Conservation (phyloP, 2,113 vertebrate species). For the Hydrolagus affinis region DNA sequence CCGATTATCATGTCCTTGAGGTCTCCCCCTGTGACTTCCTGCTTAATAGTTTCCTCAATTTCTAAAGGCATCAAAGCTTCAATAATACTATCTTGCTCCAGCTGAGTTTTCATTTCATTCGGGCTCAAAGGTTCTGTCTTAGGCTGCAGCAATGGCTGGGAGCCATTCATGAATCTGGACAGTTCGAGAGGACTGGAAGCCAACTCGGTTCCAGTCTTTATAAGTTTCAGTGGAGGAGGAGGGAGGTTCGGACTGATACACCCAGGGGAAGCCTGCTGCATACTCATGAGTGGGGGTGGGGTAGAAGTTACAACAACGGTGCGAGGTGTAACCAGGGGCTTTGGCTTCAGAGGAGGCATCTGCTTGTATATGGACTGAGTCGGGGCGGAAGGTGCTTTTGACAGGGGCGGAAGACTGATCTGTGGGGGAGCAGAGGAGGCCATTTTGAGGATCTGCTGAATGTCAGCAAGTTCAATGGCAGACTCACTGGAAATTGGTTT, state of each 20-base stretch:
- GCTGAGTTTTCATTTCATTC: constrained; percentile 56
- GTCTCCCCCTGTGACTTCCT: constrained; percentile 71
- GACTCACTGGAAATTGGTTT: constrained; percentile 63
- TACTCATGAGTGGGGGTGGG: constrained; percentile 74
- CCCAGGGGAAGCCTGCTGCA: constrained; percentile 86
- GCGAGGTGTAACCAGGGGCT: constrained; percentile 77
- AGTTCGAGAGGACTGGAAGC: constrained; percentile 50
- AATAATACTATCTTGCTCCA: constrained; percentile 68
- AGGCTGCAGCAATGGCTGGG: constrained; percentile 48
- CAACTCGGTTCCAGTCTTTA: constrained; percentile 61
- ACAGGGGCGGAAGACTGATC: constrained; percentile 74
- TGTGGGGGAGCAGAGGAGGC: constrained; percentile 72
- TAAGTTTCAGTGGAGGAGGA: constrained; percentile 62
- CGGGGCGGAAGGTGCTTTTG: constrained; percentile 67
- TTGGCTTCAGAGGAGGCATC: constrained; percentile 85
- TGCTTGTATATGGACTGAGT: constrained; percentile 68
- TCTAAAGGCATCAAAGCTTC: constrained; percentile 66
- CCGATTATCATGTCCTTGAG: constrained; percentile 61
- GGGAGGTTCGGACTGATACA: constrained; percentile 84
- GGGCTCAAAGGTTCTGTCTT: constrained; percentile 51
- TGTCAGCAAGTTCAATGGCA: constrained; percentile 78
- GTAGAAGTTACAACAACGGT: constrained; percentile 77
- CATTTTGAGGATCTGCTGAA: constrained; percentile 93
- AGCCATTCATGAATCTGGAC: constrained; percentile 43
- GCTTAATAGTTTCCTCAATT: constrained; percentile 65